phyloP scores from a whole-genome alignment of 1,140 invertebrate genomes.

The Ganaspis sp. region DNA sequence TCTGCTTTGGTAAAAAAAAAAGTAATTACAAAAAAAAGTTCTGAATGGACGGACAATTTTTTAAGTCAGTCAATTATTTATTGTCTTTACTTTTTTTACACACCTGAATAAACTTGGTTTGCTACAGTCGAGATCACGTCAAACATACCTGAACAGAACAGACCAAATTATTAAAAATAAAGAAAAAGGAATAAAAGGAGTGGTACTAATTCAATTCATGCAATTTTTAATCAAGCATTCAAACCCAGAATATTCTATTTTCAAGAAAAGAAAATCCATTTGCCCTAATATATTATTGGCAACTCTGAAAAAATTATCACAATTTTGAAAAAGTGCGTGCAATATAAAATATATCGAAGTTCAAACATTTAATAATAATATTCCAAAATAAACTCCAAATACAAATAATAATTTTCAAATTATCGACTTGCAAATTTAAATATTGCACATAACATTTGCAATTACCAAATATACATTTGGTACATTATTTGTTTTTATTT shows the following conservation, averaged over 20 bases:
- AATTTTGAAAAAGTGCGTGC: no score
- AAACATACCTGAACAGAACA: constrained; percentile 79
- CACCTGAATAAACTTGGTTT: constrained; percentile 81
- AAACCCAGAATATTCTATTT: not conserved
- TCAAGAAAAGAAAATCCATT: not conserved
- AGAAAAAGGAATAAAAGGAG: constrained; percentile 38
- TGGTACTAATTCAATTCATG: constrained; percentile 20
- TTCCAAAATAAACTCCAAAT: no score
- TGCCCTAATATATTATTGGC: not conserved
- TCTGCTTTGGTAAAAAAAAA: not conserved
- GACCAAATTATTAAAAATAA: constrained; percentile 75
- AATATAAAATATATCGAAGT: no score
- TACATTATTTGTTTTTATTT: no score
- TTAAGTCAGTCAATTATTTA: constrained; percentile 30
- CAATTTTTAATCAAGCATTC: not conserved
- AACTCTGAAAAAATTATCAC: not conserved
- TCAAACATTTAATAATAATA: no score
- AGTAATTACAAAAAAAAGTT: constrained; percentile 51
- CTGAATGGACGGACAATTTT: constrained; percentile 73
- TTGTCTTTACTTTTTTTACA: constrained; percentile 69
- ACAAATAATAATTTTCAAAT: no score
- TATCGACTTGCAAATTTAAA: no score
- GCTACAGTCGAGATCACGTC: constrained; percentile 76
- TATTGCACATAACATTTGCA: no score
- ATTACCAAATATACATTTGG: no score